These are phyloP conservation scores for Gastrophysa polygoni DNA, from an alignment of 2,888 invertebrate genomes.

Conservation along the genomic window DNA sequence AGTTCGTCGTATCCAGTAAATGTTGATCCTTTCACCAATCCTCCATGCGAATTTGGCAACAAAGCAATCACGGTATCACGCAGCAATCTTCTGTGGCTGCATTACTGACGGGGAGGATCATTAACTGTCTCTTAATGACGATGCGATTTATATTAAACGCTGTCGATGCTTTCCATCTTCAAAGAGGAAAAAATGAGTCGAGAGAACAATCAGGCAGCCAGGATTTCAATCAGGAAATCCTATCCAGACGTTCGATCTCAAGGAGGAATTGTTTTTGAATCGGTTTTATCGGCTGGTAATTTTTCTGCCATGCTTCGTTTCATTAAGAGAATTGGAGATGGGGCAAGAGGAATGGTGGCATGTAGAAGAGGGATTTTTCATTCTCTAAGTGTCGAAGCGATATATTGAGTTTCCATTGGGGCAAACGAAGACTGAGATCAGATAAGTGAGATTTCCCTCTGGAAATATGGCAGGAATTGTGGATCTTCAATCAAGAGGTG, in stretches of 20 bases:
- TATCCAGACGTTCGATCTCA: slow-evolving; percentile 33
- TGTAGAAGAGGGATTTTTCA: background rate
- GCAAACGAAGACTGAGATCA: too few species aligned
- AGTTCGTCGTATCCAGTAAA: too few species aligned
- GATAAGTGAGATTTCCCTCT: too few species aligned
- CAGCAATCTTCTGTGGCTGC: slow-evolving; percentile 49
- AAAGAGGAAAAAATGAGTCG: slow-evolving; percentile 19
- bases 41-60: background rate
- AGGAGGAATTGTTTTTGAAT: slow-evolving; percentile 33
- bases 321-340: slow-evolving; percentile 4
- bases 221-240: slow-evolving; percentile 40
- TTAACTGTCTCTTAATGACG: slow-evolving; percentile 54
- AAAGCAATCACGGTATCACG: slow-evolving; percentile 6
- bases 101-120: slow-evolving; percentile 56
- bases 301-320: slow-evolving; percentile 21
- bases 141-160: slow-evolving; percentile 54
- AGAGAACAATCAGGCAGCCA: slow-evolving; percentile 30
- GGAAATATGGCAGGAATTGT: too few species aligned
- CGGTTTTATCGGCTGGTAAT: slow-evolving; percentile 27
- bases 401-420: background rate
- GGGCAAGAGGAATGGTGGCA: background rate
- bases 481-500: too few species aligned
- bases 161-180: slow-evolving; percentile 38
- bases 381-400: background rate
- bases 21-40: background rate